Percentiles rank a stretch among this genome's conserved stretches.
Conservation (phyloP, 2,888 invertebrate genomes). For the Orthosia gothica region DNA sequence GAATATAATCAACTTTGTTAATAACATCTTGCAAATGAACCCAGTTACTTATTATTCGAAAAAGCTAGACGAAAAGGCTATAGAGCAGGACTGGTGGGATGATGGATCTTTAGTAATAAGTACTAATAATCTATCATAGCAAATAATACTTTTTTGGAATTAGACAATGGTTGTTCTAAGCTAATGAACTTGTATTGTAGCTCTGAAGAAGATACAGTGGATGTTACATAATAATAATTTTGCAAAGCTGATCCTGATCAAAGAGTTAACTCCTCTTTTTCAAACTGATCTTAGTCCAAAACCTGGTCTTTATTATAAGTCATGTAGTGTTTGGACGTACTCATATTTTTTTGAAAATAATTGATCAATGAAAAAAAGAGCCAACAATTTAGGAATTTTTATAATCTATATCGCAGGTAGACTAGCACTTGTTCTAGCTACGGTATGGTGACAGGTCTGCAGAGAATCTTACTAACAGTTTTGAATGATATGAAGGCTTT, state of each 20-base stretch:
- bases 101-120: conserved; percentile 26
- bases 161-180: background rate
- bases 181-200: background rate
- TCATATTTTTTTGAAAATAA: too few relatives aligned
- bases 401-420: too few relatives aligned
- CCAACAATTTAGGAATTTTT: too few relatives aligned
- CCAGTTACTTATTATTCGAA: background rate
- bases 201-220: background rate
- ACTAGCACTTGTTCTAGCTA: too few relatives aligned
- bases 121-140: background rate
- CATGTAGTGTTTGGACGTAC: too few relatives aligned
- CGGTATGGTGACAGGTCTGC: background rate
- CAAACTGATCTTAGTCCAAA: too few relatives aligned
- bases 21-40: background rate
- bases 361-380: too few relatives aligned
- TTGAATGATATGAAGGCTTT: background rate
- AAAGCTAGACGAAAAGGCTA: background rate
- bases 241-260: background rate
- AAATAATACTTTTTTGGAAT: conserved; percentile 2
- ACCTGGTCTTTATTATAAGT: too few relatives aligned
- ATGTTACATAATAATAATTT: background rate
- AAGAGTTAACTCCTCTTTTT: background rate
- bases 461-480: background rate
- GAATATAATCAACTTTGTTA: background rate
- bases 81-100: background rate